phyloP scores from a whole-genome alignment of 2,797 vertebrate genomes.

The Diglossa cyanea region DNA sequence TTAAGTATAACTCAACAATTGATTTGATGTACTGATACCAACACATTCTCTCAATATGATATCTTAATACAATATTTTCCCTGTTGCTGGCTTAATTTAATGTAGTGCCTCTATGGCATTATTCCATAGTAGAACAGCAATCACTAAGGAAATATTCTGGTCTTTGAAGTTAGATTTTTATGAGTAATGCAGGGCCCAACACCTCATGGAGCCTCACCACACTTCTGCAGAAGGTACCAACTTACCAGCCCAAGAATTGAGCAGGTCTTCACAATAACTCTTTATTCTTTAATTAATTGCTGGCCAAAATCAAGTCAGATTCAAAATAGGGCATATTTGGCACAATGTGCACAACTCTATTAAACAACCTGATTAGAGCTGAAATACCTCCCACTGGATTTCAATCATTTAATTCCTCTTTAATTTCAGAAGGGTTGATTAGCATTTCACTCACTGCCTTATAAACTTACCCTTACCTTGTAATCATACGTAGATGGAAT shows the following conservation, averaged over 20 bases:
- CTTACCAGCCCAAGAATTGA: background rate
- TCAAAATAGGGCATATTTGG: background rate
- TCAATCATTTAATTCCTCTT: background rate
- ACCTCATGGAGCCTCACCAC: background rate
- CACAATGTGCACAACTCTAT: background rate
- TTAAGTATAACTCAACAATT: background rate
- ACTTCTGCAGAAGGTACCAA: background rate
- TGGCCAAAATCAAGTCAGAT: background rate
- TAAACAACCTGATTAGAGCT: background rate
- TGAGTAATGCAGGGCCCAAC: background rate
- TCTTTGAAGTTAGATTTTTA: background rate
- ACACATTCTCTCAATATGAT: background rate
- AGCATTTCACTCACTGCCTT: background rate
- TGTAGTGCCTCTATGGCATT: background rate
- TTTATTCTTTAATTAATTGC: background rate
- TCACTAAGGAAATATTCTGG: background rate
- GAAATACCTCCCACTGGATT: background rate
- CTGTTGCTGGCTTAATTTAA: background rate
- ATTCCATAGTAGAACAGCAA: background rate
- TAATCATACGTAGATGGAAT: background rate
- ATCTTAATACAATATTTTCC: background rate
- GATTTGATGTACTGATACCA: background rate
- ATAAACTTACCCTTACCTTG: constrained; percentile 3
- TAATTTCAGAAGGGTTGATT: background rate
- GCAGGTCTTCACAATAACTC: background rate